phyloP scores from a whole-genome alignment of 1,140 invertebrate species.

The Aphaenogaster ashmeadi region DNA sequence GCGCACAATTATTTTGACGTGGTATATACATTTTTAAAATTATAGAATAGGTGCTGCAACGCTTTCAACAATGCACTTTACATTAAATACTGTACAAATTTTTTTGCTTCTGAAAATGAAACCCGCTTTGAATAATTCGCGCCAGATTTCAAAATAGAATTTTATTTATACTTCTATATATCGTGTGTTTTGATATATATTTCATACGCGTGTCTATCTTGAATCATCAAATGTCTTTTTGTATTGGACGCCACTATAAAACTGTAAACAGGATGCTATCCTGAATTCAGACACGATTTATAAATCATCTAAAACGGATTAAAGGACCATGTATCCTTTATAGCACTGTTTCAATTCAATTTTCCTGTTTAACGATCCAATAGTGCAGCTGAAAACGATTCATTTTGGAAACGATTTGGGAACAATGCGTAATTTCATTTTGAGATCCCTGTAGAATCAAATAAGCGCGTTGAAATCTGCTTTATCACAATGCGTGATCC shows the following conservation, averaged over 20 bases:
- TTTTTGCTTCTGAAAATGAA: background rate
- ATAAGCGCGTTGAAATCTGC: background rate
- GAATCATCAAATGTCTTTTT: background rate
- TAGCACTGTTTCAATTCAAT: background rate
- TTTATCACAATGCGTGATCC: background rate
- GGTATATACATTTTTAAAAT: background rate
- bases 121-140: too few species aligned
- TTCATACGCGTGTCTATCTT: background rate
- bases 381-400: background rate
- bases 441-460: background rate
- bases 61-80: background rate
- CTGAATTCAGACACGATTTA: background rate
- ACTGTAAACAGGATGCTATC: background rate
- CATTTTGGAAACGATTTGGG: background rate
- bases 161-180: background rate
- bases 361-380: background rate
- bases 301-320: background rate
- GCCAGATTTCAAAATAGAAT: background rate
- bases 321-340: background rate
- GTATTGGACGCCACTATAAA: background rate
- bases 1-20: background rate
- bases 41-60: background rate
- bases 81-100: background rate
- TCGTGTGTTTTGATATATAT: background rate
- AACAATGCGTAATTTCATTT: background rate